Percentiles rank a stretch among this genome's conserved stretches.
Evolutionary conservation across 2,888 invertebrate species (phyloP).

Genomic region (Lapara coniferarum): DNA sequence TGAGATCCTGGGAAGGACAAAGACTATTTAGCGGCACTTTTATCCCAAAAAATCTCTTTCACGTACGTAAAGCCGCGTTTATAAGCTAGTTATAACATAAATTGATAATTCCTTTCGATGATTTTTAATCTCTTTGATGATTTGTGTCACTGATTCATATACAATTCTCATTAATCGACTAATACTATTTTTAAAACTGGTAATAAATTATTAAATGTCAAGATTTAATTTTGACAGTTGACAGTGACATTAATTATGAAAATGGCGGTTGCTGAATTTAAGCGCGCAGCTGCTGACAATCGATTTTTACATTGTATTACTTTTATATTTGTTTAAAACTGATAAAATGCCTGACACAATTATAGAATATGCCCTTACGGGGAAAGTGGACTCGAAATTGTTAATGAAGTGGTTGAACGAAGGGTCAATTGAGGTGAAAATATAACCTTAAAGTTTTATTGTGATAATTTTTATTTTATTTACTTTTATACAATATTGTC

Average conservation of each 20-base stretch:
- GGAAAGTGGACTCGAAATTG: constrained; percentile 64
- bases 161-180: constrained; percentile 10
- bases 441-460: constrained; percentile 55
- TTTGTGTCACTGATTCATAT: too few species aligned
- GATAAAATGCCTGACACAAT: constrained; percentile 76
- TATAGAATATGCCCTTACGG: constrained; percentile 73
- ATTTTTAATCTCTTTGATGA: too few species aligned
- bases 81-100: too few species aligned
- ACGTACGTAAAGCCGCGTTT: too few species aligned
- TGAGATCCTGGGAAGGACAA: too few species aligned
- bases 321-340: constrained; percentile 37
- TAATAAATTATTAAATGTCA: background rate
- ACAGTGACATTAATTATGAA: constrained; percentile 24
- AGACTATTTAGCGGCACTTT: too few species aligned
- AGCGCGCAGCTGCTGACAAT: constrained; percentile 51
- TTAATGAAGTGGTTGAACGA: constrained; percentile 76
- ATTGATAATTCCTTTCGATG: too few species aligned
- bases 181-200: background rate
- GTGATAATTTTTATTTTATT: constrained; percentile 32
- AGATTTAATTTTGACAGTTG: background rate
- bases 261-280: constrained; percentile 40
- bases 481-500: constrained; percentile 36
- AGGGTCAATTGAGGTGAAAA: constrained; percentile 67
- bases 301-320: constrained; percentile 48
- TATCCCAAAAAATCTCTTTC: too few species aligned